Conservation (phyloP, 2,797 vertebrate genomes). For the Hirundo rustica region DNA sequence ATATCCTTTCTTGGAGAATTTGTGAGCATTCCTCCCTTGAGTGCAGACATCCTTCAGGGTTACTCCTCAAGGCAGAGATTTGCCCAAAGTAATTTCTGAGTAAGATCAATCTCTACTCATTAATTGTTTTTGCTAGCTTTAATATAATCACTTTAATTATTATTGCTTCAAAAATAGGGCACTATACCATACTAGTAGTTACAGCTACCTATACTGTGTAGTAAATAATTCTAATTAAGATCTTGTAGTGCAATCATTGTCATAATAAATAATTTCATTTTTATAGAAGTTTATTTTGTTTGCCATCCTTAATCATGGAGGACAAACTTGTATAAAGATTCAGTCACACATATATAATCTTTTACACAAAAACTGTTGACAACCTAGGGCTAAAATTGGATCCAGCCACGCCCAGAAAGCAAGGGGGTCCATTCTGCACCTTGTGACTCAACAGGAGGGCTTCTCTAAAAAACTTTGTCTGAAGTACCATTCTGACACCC, state of each 20-base stretch:
- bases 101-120: background rate
- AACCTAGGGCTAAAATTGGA: fast-evolving
- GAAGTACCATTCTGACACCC: background rate
- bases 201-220: background rate
- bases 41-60: too few relatives aligned
- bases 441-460: fast-evolving
- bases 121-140: background rate
- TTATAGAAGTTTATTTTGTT: background rate
- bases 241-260: background rate
- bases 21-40: background rate
- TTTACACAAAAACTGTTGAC: background rate
- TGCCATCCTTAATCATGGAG: background rate
- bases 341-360: background rate
- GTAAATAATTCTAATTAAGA: background rate
- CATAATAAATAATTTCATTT: background rate
- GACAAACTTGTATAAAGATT: background rate
- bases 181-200: background rate
- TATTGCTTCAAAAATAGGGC: background rate
- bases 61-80: background rate
- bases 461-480: background rate
- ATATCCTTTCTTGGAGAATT: background rate
- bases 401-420: background rate
- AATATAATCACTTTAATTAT: background rate
- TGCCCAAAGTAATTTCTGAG: background rate
- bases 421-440: background rate